Evolutionary conservation across 2,888 invertebrate genomes (phyloP).

Genomic region (Orchestes rusci): DNA sequence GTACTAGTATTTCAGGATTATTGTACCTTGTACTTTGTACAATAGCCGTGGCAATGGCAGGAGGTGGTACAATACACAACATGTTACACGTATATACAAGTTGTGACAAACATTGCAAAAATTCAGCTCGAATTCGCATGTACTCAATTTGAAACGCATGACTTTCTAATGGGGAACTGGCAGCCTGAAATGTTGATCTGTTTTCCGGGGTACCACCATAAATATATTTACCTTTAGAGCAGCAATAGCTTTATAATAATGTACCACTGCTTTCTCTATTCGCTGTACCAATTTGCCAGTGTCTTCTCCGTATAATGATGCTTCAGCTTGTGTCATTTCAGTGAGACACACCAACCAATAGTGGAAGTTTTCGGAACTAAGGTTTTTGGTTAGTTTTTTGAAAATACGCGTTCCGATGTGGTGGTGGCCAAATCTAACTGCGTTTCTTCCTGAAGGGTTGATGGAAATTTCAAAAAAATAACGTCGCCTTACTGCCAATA

Average conservation of each 20-base stretch:
- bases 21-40: conserved; percentile 62
- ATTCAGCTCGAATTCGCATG: conserved; percentile 65
- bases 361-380: conserved; percentile 78
- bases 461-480: conserved; percentile 5
- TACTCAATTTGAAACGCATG: conserved; percentile 72
- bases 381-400: conserved; percentile 49
- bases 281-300: conserved; percentile 43
- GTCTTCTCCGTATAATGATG: conserved; percentile 49
- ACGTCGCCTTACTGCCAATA: too few relatives aligned
- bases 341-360: conserved; percentile 82
- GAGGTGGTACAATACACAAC: conserved; percentile 84
- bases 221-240: conserved; percentile 46
- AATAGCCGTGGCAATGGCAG: conserved; percentile 79
- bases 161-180: conserved; percentile 56
- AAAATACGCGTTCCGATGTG: conserved; percentile 51
- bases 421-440: conserved; percentile 72
- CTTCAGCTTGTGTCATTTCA: conserved; percentile 68
- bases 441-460: conserved; percentile 64
- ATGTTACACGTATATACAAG: conserved; percentile 64
- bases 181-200: conserved; percentile 47
- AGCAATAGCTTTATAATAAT: conserved; percentile 60
- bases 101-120: conserved; percentile 60
- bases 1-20: too few relatives aligned
- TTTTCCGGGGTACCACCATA: neutral
- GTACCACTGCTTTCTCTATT: conserved; percentile 50